A percentile compares a stretch with the other conserved stretches of the same genome.
phyloP scores from a whole-genome alignment of 2,888 invertebrate species.

The Watsonalla cultraria region DNA sequence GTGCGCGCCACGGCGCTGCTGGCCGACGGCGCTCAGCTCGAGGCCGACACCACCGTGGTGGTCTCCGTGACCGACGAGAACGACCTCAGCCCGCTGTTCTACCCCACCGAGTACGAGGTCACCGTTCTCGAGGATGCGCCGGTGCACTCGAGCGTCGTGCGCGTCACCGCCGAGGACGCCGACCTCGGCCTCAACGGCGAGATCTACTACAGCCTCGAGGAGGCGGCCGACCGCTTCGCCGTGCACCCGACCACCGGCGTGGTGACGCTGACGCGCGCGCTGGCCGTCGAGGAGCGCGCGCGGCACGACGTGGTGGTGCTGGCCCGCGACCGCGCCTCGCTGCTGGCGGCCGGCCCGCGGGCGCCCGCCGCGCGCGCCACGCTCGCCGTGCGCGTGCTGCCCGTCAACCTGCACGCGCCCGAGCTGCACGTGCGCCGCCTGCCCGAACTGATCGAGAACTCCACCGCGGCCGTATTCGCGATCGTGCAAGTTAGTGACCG shows the following conservation, averaged over 20 bases:
- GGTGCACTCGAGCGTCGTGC: constrained; percentile 87
- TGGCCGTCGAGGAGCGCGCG: constrained; percentile 84
- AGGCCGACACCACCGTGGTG: constrained; percentile 84
- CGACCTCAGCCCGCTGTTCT: constrained; percentile 96
- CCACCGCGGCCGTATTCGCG: constrained; percentile 91
- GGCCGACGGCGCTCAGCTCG: constrained; percentile 79
- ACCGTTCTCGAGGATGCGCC: constrained; percentile 93
- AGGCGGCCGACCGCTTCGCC: constrained; percentile 90
- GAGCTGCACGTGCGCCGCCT: constrained; percentile 89
- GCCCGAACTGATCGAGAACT: constrained; percentile 88
- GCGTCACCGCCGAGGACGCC: constrained; percentile 94
- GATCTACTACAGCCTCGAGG: constrained; percentile 95
- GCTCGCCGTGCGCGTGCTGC: constrained; percentile 86
- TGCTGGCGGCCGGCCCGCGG: constrained; percentile 63
- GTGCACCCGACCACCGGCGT: constrained; percentile 96
- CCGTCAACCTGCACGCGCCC: constrained; percentile 92
- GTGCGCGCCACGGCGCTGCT: constrained; percentile 81
- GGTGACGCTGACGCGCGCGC: constrained; percentile 88
- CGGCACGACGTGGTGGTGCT: constrained; percentile 87
- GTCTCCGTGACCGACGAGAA: constrained; percentile 90
- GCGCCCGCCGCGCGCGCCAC: constrained; percentile 88
- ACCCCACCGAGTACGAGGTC: constrained; percentile 91
- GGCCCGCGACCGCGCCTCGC: constrained; percentile 90
- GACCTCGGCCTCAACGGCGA: constrained; percentile 97
- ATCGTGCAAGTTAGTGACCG: constrained; percentile 91